phyloP scores from a whole-genome alignment of 2,113 vertebrate species.

The Neogale vison region DNA sequence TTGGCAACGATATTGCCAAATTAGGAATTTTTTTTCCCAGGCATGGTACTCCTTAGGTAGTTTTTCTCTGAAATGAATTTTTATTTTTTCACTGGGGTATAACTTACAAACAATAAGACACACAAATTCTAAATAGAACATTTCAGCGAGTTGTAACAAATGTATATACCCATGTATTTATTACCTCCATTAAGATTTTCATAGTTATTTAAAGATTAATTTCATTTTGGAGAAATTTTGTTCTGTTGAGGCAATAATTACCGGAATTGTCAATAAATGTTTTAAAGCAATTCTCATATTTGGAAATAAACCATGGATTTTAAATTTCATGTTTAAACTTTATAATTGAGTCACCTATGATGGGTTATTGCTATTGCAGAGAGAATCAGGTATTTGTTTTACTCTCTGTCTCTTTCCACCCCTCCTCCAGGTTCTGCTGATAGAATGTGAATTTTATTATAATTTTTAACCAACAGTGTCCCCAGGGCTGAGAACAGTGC shows the following conservation, averaged over 20 bases:
- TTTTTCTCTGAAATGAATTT: background rate
- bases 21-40: background rate
- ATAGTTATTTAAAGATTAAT: conserved; percentile 19
- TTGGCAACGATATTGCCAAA: background rate
- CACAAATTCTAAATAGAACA: background rate
- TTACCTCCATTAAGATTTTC: background rate
- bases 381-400: background rate
- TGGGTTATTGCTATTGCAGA: background rate
- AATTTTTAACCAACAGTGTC: background rate
- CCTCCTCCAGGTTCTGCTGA: background rate
- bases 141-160: background rate
- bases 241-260: background rate
- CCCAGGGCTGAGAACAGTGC: too few species aligned
- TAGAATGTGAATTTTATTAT: background rate
- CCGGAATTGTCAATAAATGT: background rate
- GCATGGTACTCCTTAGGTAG: background rate
- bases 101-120: background rate
- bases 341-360: background rate
- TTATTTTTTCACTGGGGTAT: background rate
- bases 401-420: background rate
- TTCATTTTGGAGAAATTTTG: background rate
- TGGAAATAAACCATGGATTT: background rate
- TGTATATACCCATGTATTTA: background rate
- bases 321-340: background rate
- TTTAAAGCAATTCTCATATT: conserved; percentile 5